Evolutionary conservation across 2,888 invertebrate species (phyloP).

Genomic region (Nymphalis polychloros): DNA sequence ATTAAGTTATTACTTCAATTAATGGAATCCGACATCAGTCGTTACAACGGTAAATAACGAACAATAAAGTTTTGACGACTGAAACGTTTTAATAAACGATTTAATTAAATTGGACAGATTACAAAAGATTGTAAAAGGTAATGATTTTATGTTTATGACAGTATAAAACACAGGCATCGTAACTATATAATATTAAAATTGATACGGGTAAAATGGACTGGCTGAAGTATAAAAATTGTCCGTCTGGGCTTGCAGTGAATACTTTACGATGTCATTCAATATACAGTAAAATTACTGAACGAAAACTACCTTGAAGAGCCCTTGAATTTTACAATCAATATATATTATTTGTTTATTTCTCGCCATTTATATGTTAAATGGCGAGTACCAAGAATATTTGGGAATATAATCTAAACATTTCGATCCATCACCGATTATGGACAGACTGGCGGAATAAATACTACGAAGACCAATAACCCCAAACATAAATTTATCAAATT

Average conservation of each 20-base stretch:
- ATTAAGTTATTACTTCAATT: conserved; percentile 34
- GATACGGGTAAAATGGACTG: conserved; percentile 22
- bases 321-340: conserved; percentile 20
- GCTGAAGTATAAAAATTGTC: conserved; percentile 20
- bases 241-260: conserved; percentile 16
- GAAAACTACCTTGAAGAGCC: conserved; percentile 26
- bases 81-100: conserved; percentile 40
- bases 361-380: no score
- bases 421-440: no score
- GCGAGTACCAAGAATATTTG: no score
- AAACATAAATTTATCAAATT: no score
- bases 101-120: conserved; percentile 40
- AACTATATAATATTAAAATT: conserved; percentile 34
- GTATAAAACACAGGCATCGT: conserved; percentile 33
- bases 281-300: conserved; percentile 28
- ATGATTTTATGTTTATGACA: conserved; percentile 32
- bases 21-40: conserved; percentile 23
- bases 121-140: conserved; percentile 39
- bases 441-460: no score
- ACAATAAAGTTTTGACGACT: conserved; percentile 39
- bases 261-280: conserved; percentile 26
- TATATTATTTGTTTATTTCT: not conserved
- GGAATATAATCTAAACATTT: no score
- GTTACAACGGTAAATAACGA: conserved; percentile 27
- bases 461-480: no score